A percentile compares a stretch with the other conserved stretches of the same genome.
Conservation (phyloP, 2,888 invertebrate genomes). For the Blastobasis lacticolella region DNA sequence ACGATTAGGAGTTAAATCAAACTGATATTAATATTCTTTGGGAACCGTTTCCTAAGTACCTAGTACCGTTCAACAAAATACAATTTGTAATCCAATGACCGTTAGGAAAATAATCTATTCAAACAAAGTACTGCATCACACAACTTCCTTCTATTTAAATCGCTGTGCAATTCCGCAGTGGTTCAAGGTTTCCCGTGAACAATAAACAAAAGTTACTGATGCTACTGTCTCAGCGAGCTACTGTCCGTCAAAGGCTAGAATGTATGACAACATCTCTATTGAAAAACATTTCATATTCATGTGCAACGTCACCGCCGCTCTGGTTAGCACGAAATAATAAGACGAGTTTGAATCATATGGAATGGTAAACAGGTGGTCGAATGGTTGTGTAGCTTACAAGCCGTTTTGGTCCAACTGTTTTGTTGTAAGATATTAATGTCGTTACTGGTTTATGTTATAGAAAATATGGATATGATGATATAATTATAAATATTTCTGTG, state of each 20-base stretch:
- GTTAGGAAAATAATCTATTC: no score
- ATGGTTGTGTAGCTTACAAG: slow-evolving; percentile 22
- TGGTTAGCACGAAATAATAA: slow-evolving; percentile 54
- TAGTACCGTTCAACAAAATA: no score
- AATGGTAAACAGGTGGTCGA: slow-evolving; percentile 39
- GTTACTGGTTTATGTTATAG: no score
- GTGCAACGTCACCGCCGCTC: slow-evolving; percentile 32
- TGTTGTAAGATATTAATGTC: no score
- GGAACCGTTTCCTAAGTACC: no score
- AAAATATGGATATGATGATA: no score
- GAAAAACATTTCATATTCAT: slow-evolving; percentile 62
- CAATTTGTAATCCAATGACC: no score
- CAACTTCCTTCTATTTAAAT: slow-evolving; percentile 20
- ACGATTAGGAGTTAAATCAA: no score
- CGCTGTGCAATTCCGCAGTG: slow-evolving; percentile 17
- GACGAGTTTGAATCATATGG: slow-evolving; percentile 45
- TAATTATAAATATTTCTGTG: no score
- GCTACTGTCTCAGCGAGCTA: slow-evolving; percentile 39
- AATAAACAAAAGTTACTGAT: slow-evolving; percentile 51
- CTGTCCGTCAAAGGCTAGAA: slow-evolving; percentile 44
- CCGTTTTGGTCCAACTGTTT: no score
- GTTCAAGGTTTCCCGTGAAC: slow-evolving; percentile 41
- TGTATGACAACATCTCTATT: slow-evolving; percentile 67
- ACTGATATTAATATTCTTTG: no score
- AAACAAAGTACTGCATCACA: no score